Evolutionary conservation across 2,113 vertebrate species (phyloP), one percentile per base, ranked within the genome.

Genomic region (Plectropomus leopardus): DNA sequence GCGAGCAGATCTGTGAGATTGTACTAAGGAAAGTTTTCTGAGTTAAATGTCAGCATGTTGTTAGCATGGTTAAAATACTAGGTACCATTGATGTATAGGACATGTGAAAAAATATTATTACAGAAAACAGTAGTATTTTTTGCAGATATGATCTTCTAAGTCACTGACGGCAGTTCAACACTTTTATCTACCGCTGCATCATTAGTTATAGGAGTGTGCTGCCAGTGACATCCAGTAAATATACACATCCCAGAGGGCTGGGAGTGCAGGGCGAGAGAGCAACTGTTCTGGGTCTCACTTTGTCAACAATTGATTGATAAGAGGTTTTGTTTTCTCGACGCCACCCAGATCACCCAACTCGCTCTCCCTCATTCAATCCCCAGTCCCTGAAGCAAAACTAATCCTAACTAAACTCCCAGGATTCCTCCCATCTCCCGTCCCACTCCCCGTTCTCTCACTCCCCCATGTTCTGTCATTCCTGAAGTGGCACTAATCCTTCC

Each of bases 401-500:
- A 95, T 95, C 95, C 93, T 47, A 72, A 83, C 92, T 90, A 89
- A 94, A 95, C 89, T 93, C 89, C 88, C 73, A 80, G 80, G 91
- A 92, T 92, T 87, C 88, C 84, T 84, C 88, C 90, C 85, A 51
- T 78, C 76, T 87, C 66, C 80, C 81, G 4, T 80, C 78, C 81
- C 76, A 81, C 83, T 87, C 78, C 80, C 79, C 81, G 83, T 58
- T 68, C 66, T 83, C 88, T 72, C 75, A 85, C 87, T 83, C 70
- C 81, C 78, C 82, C 74, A 53, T 88, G 80, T 84, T 92, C 87
- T 83, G 71, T 86, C 80, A 85, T 88, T 93, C 86, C 87, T 93
- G 88, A 90, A 94, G 93, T 92, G 93, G 92, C 92, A 94, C 93
- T 94, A 94, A 95, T 94, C 94, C 92, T 61, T n/a, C 66, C 86